Conservation (phyloP, 92 coral and sea anemone species). For the Galaxea fascicularis region DNA sequence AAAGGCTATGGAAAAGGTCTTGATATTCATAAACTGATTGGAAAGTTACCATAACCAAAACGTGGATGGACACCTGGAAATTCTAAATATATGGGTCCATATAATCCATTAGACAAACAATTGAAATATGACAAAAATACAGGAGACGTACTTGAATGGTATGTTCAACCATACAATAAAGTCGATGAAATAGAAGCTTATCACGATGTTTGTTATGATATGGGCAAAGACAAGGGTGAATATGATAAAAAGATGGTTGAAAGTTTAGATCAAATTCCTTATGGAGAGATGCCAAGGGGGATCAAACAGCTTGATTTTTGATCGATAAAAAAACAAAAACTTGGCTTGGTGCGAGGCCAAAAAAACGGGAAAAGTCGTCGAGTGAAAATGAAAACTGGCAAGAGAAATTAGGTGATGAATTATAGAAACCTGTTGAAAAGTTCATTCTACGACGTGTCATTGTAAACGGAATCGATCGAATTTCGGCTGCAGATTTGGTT, state of each 20-base stretch:
- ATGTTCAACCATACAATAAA: conserved; percentile 37
- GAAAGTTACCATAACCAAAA: conserved; percentile 12
- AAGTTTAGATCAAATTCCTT: conserved; percentile 13
- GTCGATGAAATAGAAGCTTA: conserved; percentile 29
- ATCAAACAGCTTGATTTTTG: conserved; percentile 16
- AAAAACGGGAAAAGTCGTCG: conserved; percentile 27
- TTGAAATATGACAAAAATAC: conserved; percentile 22
- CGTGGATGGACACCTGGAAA: background rate
- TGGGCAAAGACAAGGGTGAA: conserved; percentile 5
- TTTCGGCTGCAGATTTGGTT: conserved; percentile 13
- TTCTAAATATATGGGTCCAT: conserved; percentile 24
- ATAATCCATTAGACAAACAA: conserved; percentile 8
- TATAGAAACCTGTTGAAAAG: background rate
- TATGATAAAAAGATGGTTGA: conserved; percentile 35
- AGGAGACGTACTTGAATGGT: too few species aligned
- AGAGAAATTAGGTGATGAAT: background rate
- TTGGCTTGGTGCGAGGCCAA: conserved; percentile 17
- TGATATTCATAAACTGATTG: conserved; percentile 15
- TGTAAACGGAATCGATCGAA: conserved; percentile 19
- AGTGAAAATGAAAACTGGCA: background rate
- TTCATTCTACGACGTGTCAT: background rate
- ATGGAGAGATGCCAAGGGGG: conserved; percentile 29
- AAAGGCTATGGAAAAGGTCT: too few species aligned
- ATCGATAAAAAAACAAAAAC: conserved; percentile 13
- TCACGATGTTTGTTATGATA: conserved; percentile 48